phyloP scores from a whole-genome alignment of 1,140 invertebrate genomes.

The Leptinotarsa lineolata region DNA sequence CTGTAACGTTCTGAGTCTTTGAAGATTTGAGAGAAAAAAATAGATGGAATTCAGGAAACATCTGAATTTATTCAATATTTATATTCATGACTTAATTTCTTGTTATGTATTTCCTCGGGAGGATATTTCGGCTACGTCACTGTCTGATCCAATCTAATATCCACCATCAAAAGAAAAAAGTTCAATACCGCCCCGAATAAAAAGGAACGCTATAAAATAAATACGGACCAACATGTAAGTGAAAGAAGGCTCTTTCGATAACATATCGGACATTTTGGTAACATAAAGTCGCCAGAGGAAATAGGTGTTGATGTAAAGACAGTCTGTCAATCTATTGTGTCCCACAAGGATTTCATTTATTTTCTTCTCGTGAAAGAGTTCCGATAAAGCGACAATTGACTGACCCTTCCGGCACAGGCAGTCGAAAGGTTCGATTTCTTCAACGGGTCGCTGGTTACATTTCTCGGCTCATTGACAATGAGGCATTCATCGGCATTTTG shows the following conservation, averaged over 20 bases:
- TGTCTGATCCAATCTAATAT: too few species aligned
- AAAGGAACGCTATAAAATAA: conserved; percentile 21
- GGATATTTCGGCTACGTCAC: too few species aligned
- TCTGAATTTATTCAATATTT: too few species aligned
- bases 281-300: conserved; percentile 21
- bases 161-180: background rate
- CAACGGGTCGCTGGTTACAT: conserved; percentile 36
- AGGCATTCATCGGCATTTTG: conserved; percentile 13
- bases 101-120: too few species aligned
- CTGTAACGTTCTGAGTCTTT: too few species aligned
- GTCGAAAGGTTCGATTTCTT: conserved; percentile 34
- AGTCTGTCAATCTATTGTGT: conserved; percentile 41
- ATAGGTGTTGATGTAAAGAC: conserved; percentile 38
- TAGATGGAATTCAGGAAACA: too few species aligned
- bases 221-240: conserved; percentile 11
- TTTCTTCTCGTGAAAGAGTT: conserved; percentile 40
- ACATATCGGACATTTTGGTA: conserved; percentile 26
- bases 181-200: conserved; percentile 6
- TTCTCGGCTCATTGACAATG: conserved; percentile 32
- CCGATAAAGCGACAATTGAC: conserved; percentile 45
- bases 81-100: too few species aligned
- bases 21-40: too few species aligned
- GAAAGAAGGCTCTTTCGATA: conserved; percentile 21
- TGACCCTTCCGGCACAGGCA: conserved; percentile 38
- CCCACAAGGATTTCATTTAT: conserved; percentile 45